Evolutionary conservation across 2,113 vertebrate genomes (phyloP).

Genomic region (Conger conger): DNA sequence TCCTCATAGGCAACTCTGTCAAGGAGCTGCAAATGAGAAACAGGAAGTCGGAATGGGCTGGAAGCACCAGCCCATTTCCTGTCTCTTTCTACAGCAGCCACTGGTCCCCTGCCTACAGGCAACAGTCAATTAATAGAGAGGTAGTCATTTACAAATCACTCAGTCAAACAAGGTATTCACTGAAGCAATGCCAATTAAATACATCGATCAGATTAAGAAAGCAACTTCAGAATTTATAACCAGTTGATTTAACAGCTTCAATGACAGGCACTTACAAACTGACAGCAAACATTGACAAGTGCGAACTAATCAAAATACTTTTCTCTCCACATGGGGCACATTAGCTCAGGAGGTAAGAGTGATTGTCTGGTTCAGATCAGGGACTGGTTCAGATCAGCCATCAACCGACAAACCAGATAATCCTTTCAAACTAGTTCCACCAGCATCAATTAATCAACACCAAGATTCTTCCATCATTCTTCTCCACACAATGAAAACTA

Average conservation of each 20-base stretch:
- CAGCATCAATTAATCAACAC: not conserved
- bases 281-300: not conserved
- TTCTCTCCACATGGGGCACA: not conserved
- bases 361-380: not conserved
- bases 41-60: slow-evolving; percentile 15
- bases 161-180: not conserved
- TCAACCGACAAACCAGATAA: too few relatives aligned
- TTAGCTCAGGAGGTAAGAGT: too few relatives aligned
- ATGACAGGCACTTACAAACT: not conserved
- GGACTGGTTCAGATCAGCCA: not conserved
- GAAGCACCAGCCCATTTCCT: slow-evolving; percentile 26
- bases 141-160: too few relatives aligned
- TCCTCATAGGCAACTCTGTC: not conserved
- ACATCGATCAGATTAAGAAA: not conserved
- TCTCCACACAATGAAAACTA: too few relatives aligned
- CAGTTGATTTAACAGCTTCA: not conserved
- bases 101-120: not conserved
- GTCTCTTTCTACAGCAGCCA: not conserved
- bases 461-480: not conserved
- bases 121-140: not conserved
- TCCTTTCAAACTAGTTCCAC: too few relatives aligned
- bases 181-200: not conserved
- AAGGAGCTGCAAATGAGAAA: not conserved
- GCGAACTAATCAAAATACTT: not conserved
- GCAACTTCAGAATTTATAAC: too few relatives aligned